Percentiles rank a stretch among this genome's conserved stretches.
Evolutionary conservation across 2,113 vertebrate genomes (phyloP).

Genomic region (Centropristis striata): DNA sequence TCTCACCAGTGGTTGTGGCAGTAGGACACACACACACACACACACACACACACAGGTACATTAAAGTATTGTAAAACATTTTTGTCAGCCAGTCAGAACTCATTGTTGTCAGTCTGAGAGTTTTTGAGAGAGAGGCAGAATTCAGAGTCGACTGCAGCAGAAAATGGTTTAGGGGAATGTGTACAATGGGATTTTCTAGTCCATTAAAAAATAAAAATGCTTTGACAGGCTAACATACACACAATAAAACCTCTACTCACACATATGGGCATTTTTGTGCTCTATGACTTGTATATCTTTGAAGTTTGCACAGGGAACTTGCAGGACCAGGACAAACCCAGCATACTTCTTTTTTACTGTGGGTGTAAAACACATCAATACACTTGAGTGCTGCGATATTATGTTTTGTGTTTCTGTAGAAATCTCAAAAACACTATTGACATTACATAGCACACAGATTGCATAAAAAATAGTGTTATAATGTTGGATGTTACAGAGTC

Average conservation of each 20-base stretch:
- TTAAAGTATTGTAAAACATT: constrained; percentile 31
- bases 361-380: no score
- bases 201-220: constrained; percentile 11
- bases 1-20: constrained; percentile 16
- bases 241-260: background rate
- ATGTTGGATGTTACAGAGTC: no score
- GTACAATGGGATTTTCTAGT: constrained; percentile 35
- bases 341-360: background rate
- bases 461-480: no score
- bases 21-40: constrained; percentile 15
- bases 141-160: constrained; percentile 30
- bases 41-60: constrained; percentile 12
- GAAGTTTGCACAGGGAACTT: background rate
- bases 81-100: constrained; percentile 47
- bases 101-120: constrained; percentile 48
- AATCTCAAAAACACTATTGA: no score
- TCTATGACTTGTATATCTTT: background rate
- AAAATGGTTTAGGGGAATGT: constrained; percentile 15
- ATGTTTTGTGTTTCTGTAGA: no score
- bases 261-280: background rate
- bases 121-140: constrained; percentile 34
- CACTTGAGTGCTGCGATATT: no score
- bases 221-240: background rate
- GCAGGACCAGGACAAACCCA: background rate
- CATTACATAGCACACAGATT: no score